phyloP scores from a whole-genome alignment of 2,888 invertebrate species.

The Graphium colonna region DNA sequence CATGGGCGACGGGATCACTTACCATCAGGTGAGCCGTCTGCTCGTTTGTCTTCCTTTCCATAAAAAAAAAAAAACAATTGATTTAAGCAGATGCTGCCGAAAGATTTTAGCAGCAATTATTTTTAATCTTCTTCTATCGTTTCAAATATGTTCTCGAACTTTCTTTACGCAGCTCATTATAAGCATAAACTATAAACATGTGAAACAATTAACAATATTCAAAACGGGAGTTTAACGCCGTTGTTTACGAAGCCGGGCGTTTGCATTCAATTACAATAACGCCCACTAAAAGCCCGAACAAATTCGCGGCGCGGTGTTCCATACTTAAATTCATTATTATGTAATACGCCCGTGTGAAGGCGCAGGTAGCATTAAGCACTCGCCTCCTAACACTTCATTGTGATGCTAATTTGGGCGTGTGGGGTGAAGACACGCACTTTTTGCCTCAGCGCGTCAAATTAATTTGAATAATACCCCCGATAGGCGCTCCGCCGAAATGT shows the following conservation, averaged over 20 bases:
- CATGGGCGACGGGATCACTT: too few species aligned
- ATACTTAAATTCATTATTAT: conserved; percentile 68
- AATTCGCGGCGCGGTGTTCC: conserved; percentile 62
- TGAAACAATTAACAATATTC: too few species aligned
- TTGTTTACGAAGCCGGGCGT: not conserved
- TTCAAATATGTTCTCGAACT: too few species aligned
- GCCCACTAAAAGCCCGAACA: conserved; percentile 51
- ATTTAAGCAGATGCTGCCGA: too few species aligned
- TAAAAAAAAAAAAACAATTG: too few species aligned
- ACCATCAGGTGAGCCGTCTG: too few species aligned
- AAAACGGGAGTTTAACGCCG: too few species aligned
- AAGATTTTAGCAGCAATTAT: too few species aligned
- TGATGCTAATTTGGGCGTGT: conserved; percentile 71
- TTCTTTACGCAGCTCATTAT: conserved; percentile 16
- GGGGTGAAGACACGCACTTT: conserved; percentile 60
- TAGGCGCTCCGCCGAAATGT: conserved; percentile 66
- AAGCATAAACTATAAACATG: conserved; percentile 20
- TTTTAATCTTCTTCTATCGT: too few species aligned
- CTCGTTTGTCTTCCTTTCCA: too few species aligned
- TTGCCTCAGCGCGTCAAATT: conserved; percentile 74
- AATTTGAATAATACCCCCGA: conserved; percentile 77
- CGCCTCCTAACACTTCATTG: conserved; percentile 74
- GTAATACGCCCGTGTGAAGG: conserved; percentile 67
- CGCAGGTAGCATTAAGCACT: conserved; percentile 69
- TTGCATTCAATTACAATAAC: conserved; percentile 45